Evolutionary conservation across 2,888 invertebrate genomes (phyloP).

Genomic region (Listrodromus nycthemerus): DNA sequence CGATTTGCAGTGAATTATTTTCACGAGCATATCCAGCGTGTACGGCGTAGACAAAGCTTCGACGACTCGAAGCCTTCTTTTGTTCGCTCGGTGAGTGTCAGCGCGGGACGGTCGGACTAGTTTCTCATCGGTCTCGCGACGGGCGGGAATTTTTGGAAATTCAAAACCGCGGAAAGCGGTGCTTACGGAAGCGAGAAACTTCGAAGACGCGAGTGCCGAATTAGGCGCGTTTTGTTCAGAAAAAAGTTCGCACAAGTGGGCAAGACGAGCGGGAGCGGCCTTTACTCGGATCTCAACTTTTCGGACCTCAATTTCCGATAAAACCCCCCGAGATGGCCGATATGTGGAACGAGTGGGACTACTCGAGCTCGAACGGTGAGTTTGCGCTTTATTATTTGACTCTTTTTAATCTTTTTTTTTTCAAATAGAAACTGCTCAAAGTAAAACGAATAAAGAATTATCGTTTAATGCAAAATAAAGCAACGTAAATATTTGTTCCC

Average conservation of each 20-base stretch:
- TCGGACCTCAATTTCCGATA: slow-evolving; percentile 81
- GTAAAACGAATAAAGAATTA: not conserved
- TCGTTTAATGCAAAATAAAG: not conserved
- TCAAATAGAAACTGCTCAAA: not conserved
- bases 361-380: slow-evolving; percentile 87
- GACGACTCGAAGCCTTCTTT: slow-evolving; percentile 13
- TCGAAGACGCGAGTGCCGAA: slow-evolving; percentile 38
- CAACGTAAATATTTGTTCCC: not conserved
- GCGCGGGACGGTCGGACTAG: slow-evolving; percentile 3
- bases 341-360: slow-evolving; percentile 87
- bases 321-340: slow-evolving; percentile 78
- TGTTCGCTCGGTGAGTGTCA: slow-evolving; percentile 34
- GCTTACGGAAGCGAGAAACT: slow-evolving; percentile 54
- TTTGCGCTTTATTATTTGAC: slow-evolving; percentile 63
- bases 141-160: slow-evolving; percentile 29
- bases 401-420: not conserved
- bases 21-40: not conserved
- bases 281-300: slow-evolving; percentile 83
- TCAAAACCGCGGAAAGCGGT: slow-evolving; percentile 25
- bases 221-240: slow-evolving; percentile 57
- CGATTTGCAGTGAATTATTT: slow-evolving; percentile 5
- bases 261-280: slow-evolving; percentile 82
- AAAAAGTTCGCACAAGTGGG: slow-evolving; percentile 69
- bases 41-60: not conserved
- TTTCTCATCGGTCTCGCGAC: slow-evolving; percentile 39